phyloP scores from a whole-genome alignment of 2,797 vertebrate genomes.

The Melanotaenia maccullochi region DNA sequence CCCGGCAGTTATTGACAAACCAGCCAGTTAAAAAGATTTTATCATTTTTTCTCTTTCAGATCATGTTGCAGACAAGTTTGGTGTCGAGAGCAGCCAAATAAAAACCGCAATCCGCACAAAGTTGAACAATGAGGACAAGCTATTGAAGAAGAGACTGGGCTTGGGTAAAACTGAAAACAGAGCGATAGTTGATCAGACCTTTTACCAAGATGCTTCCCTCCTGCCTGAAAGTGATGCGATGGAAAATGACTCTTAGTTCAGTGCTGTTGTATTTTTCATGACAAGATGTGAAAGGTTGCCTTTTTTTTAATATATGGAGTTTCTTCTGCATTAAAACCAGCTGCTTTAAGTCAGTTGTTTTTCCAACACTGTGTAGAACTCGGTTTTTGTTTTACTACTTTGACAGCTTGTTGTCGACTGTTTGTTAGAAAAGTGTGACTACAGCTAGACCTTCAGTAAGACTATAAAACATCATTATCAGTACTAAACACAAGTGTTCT shows the following conservation, averaged over 20 bases:
- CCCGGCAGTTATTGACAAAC: not conserved
- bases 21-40: too few relatives aligned
- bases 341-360: slow-evolving; percentile 17
- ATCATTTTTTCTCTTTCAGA: slow-evolving; percentile 49
- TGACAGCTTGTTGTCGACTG: slow-evolving; percentile 10
- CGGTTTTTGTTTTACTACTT: slow-evolving; percentile 17
- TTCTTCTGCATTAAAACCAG: slow-evolving; percentile 19
- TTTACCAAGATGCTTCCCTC: slow-evolving; percentile 55
- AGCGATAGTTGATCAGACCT: slow-evolving; percentile 40
- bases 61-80: slow-evolving; percentile 76
- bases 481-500: slow-evolving; percentile 49
- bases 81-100: slow-evolving; percentile 74
- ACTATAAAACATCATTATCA: slow-evolving; percentile 13
- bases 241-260: slow-evolving; percentile 47
- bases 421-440: slow-evolving; percentile 20
- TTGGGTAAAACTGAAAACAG: slow-evolving; percentile 68
- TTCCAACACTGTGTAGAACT: slow-evolving; percentile 29
- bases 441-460: not conserved
- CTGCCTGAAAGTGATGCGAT: slow-evolving; percentile 46
- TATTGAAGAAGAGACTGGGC: slow-evolving; percentile 80
- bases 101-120: slow-evolving; percentile 81
- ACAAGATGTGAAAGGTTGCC: slow-evolving; percentile 17
- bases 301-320: slow-evolving; percentile 31
- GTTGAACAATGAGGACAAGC: slow-evolving; percentile 82
- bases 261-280: not conserved